phyloP scores from a whole-genome alignment of 2,797 vertebrate species.

The Tapirus indicus region DNA sequence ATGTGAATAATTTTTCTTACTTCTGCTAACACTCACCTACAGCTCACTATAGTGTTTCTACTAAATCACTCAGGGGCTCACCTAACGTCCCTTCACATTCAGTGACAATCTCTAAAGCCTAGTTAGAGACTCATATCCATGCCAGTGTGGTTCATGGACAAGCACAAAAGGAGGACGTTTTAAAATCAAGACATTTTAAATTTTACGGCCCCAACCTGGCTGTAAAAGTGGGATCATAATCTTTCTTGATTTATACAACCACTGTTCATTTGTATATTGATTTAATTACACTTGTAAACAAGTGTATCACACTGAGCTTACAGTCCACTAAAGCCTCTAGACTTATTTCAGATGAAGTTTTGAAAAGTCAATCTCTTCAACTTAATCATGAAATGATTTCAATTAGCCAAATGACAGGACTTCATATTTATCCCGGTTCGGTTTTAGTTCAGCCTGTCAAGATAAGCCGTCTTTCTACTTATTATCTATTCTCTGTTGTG shows the following conservation, averaged over 20 bases:
- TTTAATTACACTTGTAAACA: neutral
- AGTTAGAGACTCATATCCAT: neutral
- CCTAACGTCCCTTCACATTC: neutral
- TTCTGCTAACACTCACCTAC: neutral
- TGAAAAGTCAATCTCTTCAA: neutral
- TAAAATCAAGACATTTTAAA: neutral
- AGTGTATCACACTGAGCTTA: neutral
- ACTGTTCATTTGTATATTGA: neutral
- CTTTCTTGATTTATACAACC: neutral
- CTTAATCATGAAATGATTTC: neutral
- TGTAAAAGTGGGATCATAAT: neutral
- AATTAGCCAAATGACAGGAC: neutral
- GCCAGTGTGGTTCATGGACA: neutral
- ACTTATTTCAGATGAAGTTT: neutral
- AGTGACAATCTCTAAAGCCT: neutral
- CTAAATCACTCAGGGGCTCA: neutral
- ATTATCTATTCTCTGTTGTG: neutral
- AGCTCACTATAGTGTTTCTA: neutral
- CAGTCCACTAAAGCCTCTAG: neutral
- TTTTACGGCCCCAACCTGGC: no score
- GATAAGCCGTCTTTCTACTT: neutral
- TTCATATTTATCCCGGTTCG: neutral
- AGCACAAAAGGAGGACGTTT: neutral
- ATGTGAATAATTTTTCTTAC: neutral
- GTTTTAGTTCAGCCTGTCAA: neutral